Evolutionary conservation across 2,797 vertebrate species (phyloP).

Genomic region (Limosa lapponica): DNA sequence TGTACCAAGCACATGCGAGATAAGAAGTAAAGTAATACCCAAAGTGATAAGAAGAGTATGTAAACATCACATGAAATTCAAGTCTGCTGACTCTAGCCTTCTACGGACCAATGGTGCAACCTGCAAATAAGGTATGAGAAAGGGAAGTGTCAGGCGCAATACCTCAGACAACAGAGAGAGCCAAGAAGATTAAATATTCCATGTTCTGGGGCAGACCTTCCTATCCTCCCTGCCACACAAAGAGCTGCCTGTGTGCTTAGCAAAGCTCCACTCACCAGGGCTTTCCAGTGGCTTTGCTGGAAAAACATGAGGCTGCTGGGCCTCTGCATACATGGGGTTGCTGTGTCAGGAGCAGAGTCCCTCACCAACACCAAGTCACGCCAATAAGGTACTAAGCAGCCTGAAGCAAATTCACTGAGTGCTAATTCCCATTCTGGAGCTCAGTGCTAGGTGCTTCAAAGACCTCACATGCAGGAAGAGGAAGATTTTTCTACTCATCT

Average conservation of each 20-base stretch:
- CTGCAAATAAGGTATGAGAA: background rate
- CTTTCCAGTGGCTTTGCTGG: background rate
- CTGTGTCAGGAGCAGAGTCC: background rate
- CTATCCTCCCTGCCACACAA: background rate
- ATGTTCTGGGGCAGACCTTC: background rate
- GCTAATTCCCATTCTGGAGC: background rate
- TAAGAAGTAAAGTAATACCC: conserved; percentile 45
- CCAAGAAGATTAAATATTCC: background rate
- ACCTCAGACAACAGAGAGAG: background rate
- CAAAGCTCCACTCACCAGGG: background rate
- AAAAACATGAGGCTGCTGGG: background rate
- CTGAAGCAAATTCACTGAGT: background rate
- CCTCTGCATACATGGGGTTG: background rate
- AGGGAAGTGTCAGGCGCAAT: background rate
- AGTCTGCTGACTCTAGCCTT: background rate
- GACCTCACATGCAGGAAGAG: rapidly evolving
- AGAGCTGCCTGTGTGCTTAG: background rate
- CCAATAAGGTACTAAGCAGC: background rate
- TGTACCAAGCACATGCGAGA: conserved; percentile 33
- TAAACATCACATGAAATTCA: conserved; percentile 5
- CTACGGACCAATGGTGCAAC: background rate
- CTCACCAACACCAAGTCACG: background rate
- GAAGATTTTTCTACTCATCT: background rate
- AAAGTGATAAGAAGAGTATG: conserved; percentile 23
- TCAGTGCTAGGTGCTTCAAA: background rate